phyloP scores from a whole-genome alignment of 1,140 invertebrate genomes.

The Drosophila sulfurigaster region DNA sequence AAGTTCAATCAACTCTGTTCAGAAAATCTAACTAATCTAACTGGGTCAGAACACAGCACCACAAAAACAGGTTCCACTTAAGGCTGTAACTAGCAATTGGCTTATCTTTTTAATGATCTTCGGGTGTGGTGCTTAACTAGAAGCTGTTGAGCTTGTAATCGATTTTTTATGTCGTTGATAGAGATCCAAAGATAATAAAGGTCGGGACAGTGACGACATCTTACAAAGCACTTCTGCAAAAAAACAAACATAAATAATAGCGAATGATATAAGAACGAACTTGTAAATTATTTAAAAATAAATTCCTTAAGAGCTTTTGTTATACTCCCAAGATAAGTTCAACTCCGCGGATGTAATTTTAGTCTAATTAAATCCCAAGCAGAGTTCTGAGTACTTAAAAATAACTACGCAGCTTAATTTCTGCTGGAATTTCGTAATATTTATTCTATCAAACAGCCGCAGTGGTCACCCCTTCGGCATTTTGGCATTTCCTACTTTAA shows the following conservation, averaged over 20 bases:
- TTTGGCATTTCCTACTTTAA: slow-evolving; percentile 84
- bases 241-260: no score
- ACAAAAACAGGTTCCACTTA: slow-evolving; percentile 44
- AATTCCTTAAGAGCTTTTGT: no score
- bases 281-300: no score
- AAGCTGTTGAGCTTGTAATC: slow-evolving; percentile 1
- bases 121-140: slow-evolving; percentile 13
- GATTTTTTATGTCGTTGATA: slow-evolving; percentile 2
- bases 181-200: background rate
- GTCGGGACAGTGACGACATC: background rate
- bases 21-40: slow-evolving; percentile 44
- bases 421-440: slow-evolving; percentile 45
- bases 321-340: no score
- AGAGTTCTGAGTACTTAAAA: background rate
- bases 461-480: slow-evolving; percentile 43
- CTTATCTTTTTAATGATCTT: slow-evolving; percentile 28
- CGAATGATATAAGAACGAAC: no score
- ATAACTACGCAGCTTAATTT: slow-evolving; percentile 10
- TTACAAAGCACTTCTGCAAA: background rate
- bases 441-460: slow-evolving; percentile 20
- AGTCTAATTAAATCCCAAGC: no score
- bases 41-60: slow-evolving; percentile 43
- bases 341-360: background rate
- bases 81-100: background rate
- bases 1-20: slow-evolving; percentile 53